Base-by-base conservation (phyloP, 92 coral and sea anemone genomes). In the Actinernus sp. region DNA sequence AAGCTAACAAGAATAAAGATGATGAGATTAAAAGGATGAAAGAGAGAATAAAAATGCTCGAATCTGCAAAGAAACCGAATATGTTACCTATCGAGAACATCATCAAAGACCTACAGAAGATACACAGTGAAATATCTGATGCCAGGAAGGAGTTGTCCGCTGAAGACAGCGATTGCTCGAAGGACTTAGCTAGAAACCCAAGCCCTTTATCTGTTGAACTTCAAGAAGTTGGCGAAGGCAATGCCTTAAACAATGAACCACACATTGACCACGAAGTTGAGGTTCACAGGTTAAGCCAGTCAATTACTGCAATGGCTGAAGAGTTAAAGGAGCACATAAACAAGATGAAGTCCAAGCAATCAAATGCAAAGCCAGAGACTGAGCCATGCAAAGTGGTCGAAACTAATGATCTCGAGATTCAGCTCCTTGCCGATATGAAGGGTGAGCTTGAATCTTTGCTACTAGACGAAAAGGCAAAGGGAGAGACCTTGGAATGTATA, bases 201-300 rank as follows among this genome's bases (percentile, higher is more conserved):
- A 31, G 34, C 20, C 72, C 72, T 31, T 37, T 65, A 24, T 48
- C 72, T 3, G 31, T 65, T 32, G 72, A 65, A 47, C 59, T 65
- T 19, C 52, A 62, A n/a, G 30, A 40, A 3, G 66, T 39, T 18
- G 43, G 45, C 18, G 39, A 43, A 43, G 14, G 19, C 16, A 8
- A 24, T 4, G 1, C 1, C 41, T 0, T 11, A 4, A 31, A 54
- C n/a, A 25, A 21, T 18, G 37, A 51, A 37, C 19, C 19, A 1
- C 46, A 54, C 8, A 28, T 41, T 20, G 21, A 57, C 24, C 45
- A 26, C 10, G 43, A 46, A 16, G 12, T 5, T 11, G 71, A 64
- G 17, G 29, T 43, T 5, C 47, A 46, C 21, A 70, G n/a, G 57
- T 23, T 70, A 37, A 32, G 25, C 12, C 23, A 39, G 22, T 55